phyloP scores from a whole-genome alignment of 2,113 vertebrate genomes.

The Pachycephala philippinensis region DNA sequence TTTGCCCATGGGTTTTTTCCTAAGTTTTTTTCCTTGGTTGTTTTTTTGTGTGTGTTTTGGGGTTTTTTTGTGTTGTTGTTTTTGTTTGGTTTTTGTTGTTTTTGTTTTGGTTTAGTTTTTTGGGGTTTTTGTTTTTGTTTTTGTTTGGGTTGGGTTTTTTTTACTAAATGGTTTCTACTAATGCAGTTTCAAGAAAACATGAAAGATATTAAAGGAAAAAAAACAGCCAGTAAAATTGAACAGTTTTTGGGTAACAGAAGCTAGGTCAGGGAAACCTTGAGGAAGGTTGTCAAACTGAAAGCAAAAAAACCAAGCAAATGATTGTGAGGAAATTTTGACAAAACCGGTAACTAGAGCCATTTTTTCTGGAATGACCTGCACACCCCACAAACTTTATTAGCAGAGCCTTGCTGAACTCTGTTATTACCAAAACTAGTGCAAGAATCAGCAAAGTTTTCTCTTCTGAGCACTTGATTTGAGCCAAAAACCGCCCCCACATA shows the following conservation, averaged over 20 bases:
- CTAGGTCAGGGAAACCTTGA: neutral
- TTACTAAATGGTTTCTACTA: neutral
- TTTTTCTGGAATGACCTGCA: neutral
- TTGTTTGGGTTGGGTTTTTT: neutral
- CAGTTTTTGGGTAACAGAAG: neutral
- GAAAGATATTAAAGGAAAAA: neutral
- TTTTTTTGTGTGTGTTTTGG: too few species aligned
- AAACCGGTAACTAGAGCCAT: neutral
- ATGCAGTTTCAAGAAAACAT: neutral
- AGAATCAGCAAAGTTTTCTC: neutral
- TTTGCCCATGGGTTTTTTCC: neutral
- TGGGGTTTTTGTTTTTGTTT: too few species aligned
- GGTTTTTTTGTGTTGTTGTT: neutral
- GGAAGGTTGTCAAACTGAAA: neutral
- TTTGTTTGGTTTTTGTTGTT: neutral
- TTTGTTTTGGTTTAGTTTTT: neutral
- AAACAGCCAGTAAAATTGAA: neutral
- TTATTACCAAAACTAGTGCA: neutral
- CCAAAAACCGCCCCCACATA: accelerated
- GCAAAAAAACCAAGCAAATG: neutral
- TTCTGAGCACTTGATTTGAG: neutral
- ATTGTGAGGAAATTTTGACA: neutral
- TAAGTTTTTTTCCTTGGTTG: too few species aligned
- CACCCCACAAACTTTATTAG: neutral
- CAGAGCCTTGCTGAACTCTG: neutral